phyloP scores from a whole-genome alignment of 2,888 invertebrate species.

The Pseudococcus viburni region DNA sequence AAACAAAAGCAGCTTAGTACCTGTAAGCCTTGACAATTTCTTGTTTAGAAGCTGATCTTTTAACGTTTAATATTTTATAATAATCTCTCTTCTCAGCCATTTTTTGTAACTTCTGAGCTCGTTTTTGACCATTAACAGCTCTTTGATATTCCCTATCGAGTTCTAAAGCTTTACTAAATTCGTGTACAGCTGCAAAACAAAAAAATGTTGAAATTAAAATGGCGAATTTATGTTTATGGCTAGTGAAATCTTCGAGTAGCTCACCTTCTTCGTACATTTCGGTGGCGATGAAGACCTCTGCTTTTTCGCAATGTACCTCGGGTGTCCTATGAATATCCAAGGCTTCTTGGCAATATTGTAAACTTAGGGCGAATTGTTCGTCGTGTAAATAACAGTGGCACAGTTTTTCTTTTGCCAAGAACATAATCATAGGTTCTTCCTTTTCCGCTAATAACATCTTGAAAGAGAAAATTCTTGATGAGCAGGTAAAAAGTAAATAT shows the following conservation, averaged over 20 bases:
- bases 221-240: neutral
- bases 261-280: constrained; percentile 93
- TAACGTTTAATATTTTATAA: constrained; percentile 96
- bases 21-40: constrained; percentile 96
- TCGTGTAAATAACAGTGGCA: constrained; percentile 85
- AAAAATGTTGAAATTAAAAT: neutral
- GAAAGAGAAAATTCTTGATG: neutral
- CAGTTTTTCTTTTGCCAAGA: constrained; percentile 74
- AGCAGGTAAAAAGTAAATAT: neutral
- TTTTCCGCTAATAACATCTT: constrained; percentile 62
- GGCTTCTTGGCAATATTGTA: constrained; percentile 85
- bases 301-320: constrained; percentile 88
- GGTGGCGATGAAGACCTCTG: constrained; percentile 89
- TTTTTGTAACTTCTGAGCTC: constrained; percentile 92
- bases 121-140: constrained; percentile 90
- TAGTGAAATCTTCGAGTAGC: neutral
- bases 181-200: constrained; percentile 80
- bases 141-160: constrained; percentile 83
- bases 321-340: constrained; percentile 83
- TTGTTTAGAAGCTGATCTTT: constrained; percentile 89
- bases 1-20: constrained; percentile 69
- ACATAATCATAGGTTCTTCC: constrained; percentile 58
- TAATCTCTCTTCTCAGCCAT: constrained; percentile 95
- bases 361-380: constrained; percentile 81
- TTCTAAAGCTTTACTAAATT: constrained; percentile 88